Percentiles rank a stretch among this genome's conserved stretches.
phyloP scores from a whole-genome alignment of 2,888 invertebrate genomes.

The Lepidonotus clava region DNA sequence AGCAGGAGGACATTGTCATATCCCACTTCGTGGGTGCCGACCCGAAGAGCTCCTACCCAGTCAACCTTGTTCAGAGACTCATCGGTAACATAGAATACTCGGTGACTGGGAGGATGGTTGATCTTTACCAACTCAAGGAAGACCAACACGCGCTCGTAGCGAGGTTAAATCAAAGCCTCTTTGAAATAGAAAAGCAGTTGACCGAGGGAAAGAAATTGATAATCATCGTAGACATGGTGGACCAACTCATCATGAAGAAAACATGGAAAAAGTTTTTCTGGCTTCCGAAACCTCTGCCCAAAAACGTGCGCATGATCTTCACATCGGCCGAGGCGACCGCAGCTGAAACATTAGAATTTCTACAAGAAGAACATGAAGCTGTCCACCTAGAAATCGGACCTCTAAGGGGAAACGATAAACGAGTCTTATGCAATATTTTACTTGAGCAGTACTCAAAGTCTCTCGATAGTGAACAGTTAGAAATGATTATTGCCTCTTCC shows the following conservation, averaged over 20 bases:
- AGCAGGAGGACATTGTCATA: conserved; percentile 62
- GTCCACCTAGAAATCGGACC: background rate
- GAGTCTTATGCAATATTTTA: background rate
- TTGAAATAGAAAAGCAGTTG: background rate
- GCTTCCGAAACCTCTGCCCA: conserved; percentile 54
- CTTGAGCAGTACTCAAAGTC: conserved; percentile 28
- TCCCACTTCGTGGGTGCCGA: conserved; percentile 71
- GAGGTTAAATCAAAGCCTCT: background rate
- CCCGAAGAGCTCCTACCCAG: conserved; percentile 15
- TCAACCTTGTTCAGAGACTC: conserved; percentile 6
- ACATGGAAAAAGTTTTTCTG: conserved; percentile 46
- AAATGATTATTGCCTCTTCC: background rate
- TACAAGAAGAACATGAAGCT: background rate
- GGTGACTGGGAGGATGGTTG: background rate
- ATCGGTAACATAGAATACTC: background rate
- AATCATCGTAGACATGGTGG: conserved; percentile 20
- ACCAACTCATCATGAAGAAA: background rate
- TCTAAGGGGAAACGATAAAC: background rate
- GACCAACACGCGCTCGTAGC: background rate
- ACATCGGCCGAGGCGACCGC: conserved; percentile 7
- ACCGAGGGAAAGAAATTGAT: background rate
- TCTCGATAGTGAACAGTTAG: background rate
- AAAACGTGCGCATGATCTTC: conserved; percentile 50
- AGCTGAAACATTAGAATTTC: background rate
- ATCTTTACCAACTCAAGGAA: background rate